These are phyloP conservation scores for Ceratotherium simum DNA, from an alignment of 2,113 vertebrate species.

Conservation along the genomic window DNA sequence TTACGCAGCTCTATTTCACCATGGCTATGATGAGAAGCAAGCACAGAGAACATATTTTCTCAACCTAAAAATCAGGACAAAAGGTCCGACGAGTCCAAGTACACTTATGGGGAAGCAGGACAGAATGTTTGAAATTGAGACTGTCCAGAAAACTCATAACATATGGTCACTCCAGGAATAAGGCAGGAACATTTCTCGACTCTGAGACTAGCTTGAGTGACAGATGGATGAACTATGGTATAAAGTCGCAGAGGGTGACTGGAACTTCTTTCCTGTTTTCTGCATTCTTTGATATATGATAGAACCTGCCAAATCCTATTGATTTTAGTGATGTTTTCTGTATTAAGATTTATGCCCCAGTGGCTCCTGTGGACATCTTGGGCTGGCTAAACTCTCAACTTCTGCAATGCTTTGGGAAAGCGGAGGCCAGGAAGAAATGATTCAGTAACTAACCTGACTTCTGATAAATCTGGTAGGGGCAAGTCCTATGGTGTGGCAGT, in stretches of 20 bases:
- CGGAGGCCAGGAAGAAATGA: constrained; percentile 35
- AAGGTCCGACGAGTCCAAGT: not conserved
- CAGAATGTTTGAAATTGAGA: constrained; percentile 61
- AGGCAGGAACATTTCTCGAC: constrained; percentile 19
- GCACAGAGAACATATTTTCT: constrained; percentile 35
- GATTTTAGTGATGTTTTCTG: constrained; percentile 68
- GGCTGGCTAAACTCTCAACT: not conserved
- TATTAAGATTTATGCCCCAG: constrained; percentile 78
- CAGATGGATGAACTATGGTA: constrained; percentile 65
- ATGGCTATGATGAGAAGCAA: not conserved
- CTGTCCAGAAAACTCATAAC: constrained; percentile 51
- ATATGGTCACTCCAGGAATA: constrained; percentile 55
- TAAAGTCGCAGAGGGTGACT: constrained; percentile 8
- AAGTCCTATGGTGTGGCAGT: not conserved
- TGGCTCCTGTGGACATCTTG: constrained; percentile 47
- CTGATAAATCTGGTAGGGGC: constrained; percentile 50
- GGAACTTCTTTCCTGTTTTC: constrained; percentile 49
- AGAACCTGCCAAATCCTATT: constrained; percentile 67
- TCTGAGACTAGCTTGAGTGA: constrained; percentile 50
- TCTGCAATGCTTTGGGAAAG: constrained; percentile 53
- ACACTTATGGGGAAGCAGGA: not conserved
- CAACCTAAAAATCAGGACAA: not conserved
- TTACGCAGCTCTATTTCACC: not conserved
- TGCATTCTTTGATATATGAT: constrained; percentile 72
- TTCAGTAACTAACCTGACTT: constrained; percentile 56